A percentile compares a stretch with the other conserved stretches of the same genome.
Conservation (phyloP, 2,888 invertebrate genomes). For the Brenthis daphne region DNA sequence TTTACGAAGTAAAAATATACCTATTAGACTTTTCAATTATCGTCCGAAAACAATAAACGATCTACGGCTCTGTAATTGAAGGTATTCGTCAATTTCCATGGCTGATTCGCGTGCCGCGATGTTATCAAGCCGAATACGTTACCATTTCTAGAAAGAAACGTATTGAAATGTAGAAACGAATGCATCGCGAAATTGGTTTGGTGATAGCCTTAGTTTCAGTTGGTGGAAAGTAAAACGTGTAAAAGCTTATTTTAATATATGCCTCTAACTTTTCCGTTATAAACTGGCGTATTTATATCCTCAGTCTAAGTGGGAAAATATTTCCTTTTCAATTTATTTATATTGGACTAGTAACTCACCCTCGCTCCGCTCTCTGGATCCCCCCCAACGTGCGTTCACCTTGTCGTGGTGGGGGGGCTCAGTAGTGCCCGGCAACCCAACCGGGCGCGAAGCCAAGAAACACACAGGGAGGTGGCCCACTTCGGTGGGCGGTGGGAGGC, state of each 20-base stretch:
- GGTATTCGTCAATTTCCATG: constrained; percentile 65
- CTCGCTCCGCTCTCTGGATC: too few species aligned
- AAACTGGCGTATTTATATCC: not conserved
- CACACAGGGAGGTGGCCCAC: too few species aligned
- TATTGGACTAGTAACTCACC: too few species aligned
- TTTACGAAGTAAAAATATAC: constrained; percentile 2
- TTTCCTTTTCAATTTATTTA: too few species aligned
- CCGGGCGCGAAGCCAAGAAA: too few species aligned
- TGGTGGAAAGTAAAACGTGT: not conserved
- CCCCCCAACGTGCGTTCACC: too few species aligned
- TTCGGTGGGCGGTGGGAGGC: too few species aligned
- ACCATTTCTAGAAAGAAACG: constrained; percentile 24
- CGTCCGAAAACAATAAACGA: constrained; percentile 32
- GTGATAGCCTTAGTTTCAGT: constrained; percentile 8
- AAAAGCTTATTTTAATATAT: not conserved
- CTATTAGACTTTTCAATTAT: constrained; percentile 33
- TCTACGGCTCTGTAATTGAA: constrained; percentile 41
- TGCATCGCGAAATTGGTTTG: constrained; percentile 23
- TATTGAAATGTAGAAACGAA: constrained; percentile 29
- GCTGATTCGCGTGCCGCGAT: constrained; percentile 57
- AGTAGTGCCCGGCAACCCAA: too few species aligned
- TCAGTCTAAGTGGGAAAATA: too few species aligned
- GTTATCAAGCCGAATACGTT: constrained; percentile 39
- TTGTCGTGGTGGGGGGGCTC: too few species aligned
- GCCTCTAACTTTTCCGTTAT: not conserved